Evolutionary conservation across 2,888 invertebrate species (phyloP).

Genomic region (Terebella lapidaria): DNA sequence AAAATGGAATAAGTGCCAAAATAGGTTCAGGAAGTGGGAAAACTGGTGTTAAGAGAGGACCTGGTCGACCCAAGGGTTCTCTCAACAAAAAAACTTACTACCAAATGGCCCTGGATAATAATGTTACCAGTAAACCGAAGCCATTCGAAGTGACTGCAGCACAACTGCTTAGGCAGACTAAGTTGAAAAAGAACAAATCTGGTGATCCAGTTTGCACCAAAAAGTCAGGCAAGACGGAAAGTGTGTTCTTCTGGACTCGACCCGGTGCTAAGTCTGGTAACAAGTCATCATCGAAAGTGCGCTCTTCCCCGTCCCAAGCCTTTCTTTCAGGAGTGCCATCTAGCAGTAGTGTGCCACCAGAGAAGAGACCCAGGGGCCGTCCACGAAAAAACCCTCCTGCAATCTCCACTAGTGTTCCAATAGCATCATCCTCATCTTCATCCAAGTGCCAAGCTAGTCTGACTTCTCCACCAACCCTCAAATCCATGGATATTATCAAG

Average conservation of each 20-base stretch:
- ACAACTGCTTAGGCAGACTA: neutral
- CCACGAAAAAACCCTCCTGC: neutral
- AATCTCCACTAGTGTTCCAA: neutral
- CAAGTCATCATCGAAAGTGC: neutral
- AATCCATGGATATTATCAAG: neutral
- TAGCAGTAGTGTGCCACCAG: neutral
- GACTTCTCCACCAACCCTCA: neutral
- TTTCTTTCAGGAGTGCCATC: neutral
- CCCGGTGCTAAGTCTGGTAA: neutral
- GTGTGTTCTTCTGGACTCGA: neutral
- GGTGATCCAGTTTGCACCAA: neutral
- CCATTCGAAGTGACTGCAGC: neutral
- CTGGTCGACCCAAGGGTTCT: slow-evolving; percentile 7
- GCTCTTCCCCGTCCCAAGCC: neutral
- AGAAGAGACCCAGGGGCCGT: neutral
- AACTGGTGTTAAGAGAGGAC: neutral
- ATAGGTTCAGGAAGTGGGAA: neutral
- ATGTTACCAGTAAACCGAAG: neutral
- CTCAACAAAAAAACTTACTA: slow-evolving; percentile 1
- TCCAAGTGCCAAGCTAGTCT: neutral
- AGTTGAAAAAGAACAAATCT: neutral
- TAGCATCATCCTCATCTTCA: neutral
- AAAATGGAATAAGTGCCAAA: neutral
- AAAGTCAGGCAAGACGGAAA: neutral
- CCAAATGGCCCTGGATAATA: neutral